Evolutionary conservation across 1,140 invertebrate species (phyloP), one percentile per base, ranked within the genome.

Genomic region (Odontomachus brunneus): DNA sequence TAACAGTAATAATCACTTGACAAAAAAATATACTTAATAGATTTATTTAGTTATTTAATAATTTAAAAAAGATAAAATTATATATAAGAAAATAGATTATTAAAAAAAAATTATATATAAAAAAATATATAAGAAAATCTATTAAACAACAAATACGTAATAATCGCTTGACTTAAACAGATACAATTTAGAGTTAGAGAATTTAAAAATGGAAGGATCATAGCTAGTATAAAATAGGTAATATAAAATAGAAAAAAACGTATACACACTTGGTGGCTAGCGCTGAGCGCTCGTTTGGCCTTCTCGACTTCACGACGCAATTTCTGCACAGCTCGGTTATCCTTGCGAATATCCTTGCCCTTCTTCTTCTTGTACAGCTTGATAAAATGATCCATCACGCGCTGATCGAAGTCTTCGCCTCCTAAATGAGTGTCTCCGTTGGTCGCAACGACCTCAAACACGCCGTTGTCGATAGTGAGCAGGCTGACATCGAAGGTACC

Each of bases 401-500:
- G 95, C 93, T 99, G 98, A 95, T 99, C 99, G 93, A 99, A 99
- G 95, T 99, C 99, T 95, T 99, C 99, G 94, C 99, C 99, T 90
- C 99, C 98, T 94, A 99, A 96, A 94, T 99, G 99, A 93, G 99
- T 99, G 92, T 99, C 99, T 91, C 99, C 99, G 93, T 99, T 99
- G 62, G 99, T 99, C 3, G 99, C 97, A 19, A 99, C 97, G 69
- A 98, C 97, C 94, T 97, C 96, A 86, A 97, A 97, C 0, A 97
- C 99, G 84, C 99, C 99, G 91, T 99, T 99, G 92, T 99, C 99
- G 91, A 99, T 99, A 81, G 99, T 99, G 24, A 99, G 95, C 15
- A 99, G 95, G 75, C 99, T 99, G 0, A 99, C 99, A 95, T 99
- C 99, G 92, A 99, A 99, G 88, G 99, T 99, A 95, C 99, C 99